phyloP scores from a whole-genome alignment of 2,797 vertebrate genomes.

The Amblyopsis hoosieri region DNA sequence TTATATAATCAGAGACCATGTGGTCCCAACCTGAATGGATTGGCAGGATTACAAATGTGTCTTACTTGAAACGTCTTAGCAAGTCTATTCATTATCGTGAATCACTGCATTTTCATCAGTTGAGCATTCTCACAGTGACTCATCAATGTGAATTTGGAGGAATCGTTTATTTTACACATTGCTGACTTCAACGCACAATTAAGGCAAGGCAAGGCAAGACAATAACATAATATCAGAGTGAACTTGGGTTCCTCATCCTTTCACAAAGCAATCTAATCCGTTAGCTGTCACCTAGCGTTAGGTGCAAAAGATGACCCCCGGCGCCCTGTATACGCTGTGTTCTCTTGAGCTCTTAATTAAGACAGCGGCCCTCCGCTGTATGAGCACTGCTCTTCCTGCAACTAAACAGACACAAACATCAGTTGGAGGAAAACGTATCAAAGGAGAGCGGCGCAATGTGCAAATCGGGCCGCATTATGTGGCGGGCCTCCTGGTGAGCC shows the following conservation, averaged over 20 bases:
- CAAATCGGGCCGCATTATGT: slow-evolving; percentile 68
- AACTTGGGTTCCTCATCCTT: slow-evolving; percentile 50
- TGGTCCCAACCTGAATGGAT: neutral
- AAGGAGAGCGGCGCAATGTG: slow-evolving; percentile 73
- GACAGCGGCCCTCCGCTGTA: slow-evolving; percentile 52
- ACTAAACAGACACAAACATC: slow-evolving; percentile 76
- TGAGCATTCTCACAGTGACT: slow-evolving; percentile 55
- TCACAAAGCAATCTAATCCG: slow-evolving; percentile 50
- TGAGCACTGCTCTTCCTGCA: slow-evolving; percentile 66
- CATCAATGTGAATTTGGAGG: slow-evolving; percentile 41
- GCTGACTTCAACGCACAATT: slow-evolving; percentile 43
- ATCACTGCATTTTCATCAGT: slow-evolving; percentile 39
- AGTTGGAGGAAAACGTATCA: slow-evolving; percentile 77
- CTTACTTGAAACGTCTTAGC: neutral
- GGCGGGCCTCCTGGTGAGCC: slow-evolving; percentile 68
- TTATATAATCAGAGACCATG: neutral
- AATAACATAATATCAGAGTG: slow-evolving; percentile 64
- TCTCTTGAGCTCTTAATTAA: slow-evolving; percentile 72
- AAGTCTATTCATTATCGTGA: slow-evolving; percentile 23
- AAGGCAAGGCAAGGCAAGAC: slow-evolving; percentile 20
- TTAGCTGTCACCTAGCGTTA: slow-evolving; percentile 71
- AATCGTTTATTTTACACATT: slow-evolving; percentile 50
- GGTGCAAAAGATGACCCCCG: slow-evolving; percentile 48
- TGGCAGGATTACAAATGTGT: slow-evolving; percentile 17
- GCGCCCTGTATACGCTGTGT: slow-evolving; percentile 54